A percentile compares a stretch with the other conserved stretches of the same genome.
Evolutionary conservation across 2,797 vertebrate species (phyloP).

Genomic region (Characodon lateralis): DNA sequence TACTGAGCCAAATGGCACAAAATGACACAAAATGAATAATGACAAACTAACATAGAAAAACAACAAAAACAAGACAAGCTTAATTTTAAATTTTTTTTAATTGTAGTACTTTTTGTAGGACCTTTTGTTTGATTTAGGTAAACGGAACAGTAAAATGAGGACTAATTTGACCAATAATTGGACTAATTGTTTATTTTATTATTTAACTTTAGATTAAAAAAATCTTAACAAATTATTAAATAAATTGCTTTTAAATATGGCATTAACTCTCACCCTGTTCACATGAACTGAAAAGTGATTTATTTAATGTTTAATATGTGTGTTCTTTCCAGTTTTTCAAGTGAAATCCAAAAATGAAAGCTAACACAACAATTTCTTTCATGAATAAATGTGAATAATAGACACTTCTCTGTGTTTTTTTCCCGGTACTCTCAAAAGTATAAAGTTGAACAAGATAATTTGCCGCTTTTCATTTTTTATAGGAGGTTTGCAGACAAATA

Average conservation of each 20-base stretch:
- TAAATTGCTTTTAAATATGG: not conserved
- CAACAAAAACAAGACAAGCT: not conserved
- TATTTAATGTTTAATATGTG: not conserved
- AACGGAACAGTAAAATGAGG: not conserved
- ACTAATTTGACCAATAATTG: not conserved
- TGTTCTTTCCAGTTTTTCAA: not conserved
- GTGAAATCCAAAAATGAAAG: not conserved
- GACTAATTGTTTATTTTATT: not conserved
- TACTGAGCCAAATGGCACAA: not conserved
- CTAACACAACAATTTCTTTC: not conserved
- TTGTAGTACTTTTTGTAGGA: no score
- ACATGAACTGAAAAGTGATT: not conserved
- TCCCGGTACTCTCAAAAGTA: not conserved
- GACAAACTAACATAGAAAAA: not conserved
- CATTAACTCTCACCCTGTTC: not conserved
- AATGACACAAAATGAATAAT: not conserved
- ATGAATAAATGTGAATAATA: not conserved
- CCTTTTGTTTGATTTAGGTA: not conserved
- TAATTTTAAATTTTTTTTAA: not conserved
- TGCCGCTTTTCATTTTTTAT: not conserved
- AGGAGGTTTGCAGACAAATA: not conserved
- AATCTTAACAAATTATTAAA: not conserved
- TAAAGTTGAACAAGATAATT: constrained; percentile 10
- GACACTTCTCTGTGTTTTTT: not conserved
- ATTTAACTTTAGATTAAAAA: no score